Evolutionary conservation across 64 coral and sea anemone genomes (phyloP).

Genomic region (Astreopora myriophthalma): DNA sequence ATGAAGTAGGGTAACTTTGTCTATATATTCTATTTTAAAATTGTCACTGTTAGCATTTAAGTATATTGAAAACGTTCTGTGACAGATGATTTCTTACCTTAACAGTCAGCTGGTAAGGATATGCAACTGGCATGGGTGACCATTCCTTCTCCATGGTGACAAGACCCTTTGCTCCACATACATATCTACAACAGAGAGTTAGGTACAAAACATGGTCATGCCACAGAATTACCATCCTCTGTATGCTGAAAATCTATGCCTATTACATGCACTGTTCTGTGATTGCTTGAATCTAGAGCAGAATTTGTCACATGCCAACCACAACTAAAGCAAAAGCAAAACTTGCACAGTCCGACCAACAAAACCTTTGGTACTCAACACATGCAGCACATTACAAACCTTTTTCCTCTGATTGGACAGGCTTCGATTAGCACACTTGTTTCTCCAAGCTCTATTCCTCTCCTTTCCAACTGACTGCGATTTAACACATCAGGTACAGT

Average conservation of each 20-base stretch:
- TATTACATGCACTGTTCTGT: too few species aligned
- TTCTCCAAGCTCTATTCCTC: conserved; percentile 84
- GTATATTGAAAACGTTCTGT: neutral
- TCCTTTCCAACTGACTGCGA: conserved; percentile 74
- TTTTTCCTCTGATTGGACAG: conserved; percentile 88
- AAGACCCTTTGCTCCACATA: conserved; percentile 90
- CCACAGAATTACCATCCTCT: neutral
- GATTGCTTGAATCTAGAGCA: too few species aligned
- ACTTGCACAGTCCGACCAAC: too few species aligned
- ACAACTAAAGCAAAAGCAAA: neutral
- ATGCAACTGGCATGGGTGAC: conserved; percentile 59
- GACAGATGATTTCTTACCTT: conserved; percentile 31
- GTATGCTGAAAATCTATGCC: too few species aligned
- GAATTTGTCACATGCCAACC: neutral
- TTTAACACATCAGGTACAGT: neutral
- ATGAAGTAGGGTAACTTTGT: too few species aligned
- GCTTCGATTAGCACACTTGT: conserved; percentile 78
- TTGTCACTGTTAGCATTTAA: too few species aligned
- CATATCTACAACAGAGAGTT: conserved; percentile 50
- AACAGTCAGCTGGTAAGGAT: conserved; percentile 74
- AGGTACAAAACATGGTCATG: too few species aligned
- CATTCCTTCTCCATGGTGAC: conserved; percentile 96
- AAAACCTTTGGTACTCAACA: too few species aligned
- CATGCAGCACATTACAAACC: conserved; percentile 50
- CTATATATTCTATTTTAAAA: neutral